Percentiles rank a stretch among this genome's conserved stretches.
Conservation (phyloP, 1,140 invertebrate species). For the Probaryconus sp. region DNA sequence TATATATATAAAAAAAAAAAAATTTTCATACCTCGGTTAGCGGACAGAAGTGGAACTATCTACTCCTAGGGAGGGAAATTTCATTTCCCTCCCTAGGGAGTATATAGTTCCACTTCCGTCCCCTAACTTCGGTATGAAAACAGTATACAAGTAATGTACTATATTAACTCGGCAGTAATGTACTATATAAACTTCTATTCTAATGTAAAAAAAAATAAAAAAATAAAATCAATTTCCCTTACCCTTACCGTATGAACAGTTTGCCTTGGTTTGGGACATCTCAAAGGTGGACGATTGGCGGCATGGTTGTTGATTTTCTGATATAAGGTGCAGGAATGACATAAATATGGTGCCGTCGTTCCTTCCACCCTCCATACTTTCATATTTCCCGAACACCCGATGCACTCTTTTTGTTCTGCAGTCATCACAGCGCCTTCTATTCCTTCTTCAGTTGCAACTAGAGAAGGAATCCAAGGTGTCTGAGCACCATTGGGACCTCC, state of each 20-base stretch:
- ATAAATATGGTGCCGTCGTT: constrained; percentile 92
- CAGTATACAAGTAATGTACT: too few relatives aligned
- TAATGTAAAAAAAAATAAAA: too few relatives aligned
- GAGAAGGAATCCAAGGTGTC: constrained; percentile 66
- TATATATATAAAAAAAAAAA: too few relatives aligned
- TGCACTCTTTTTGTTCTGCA: constrained; percentile 88
- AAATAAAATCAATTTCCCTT: too few relatives aligned
- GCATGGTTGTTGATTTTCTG: constrained; percentile 92
- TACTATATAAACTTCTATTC: too few relatives aligned
- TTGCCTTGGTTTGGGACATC: constrained; percentile 79
- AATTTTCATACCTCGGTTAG: too few relatives aligned
- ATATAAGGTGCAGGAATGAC: constrained; percentile 92
- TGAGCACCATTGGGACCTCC: constrained; percentile 56
- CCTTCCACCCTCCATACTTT: constrained; percentile 94
- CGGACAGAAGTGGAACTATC: too few relatives aligned
- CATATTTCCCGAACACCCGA: constrained; percentile 91
- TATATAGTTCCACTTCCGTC: too few relatives aligned
- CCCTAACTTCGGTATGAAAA: too few relatives aligned
- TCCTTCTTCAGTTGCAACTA: constrained; percentile 60
- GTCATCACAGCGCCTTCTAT: constrained; percentile 67
- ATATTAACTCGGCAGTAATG: too few relatives aligned
- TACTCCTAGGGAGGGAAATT: too few relatives aligned
- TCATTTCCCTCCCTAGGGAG: too few relatives aligned
- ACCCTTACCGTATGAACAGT: constrained; percentile 69
- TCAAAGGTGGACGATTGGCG: constrained; percentile 87